phyloP scores from a whole-genome alignment of 2,113 vertebrate species.

The Canis aureus region DNA sequence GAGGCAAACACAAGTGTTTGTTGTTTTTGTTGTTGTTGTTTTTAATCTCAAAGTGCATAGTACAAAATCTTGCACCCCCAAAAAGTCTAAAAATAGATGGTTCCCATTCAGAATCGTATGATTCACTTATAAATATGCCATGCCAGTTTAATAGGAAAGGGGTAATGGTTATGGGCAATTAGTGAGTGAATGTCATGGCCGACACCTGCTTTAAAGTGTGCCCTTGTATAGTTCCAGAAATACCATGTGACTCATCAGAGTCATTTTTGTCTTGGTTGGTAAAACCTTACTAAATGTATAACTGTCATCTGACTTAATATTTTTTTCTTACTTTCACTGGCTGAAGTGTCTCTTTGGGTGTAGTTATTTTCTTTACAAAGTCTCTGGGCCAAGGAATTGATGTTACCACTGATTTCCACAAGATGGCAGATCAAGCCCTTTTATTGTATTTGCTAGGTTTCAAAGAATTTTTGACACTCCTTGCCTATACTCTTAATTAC shows the following conservation, averaged over 20 bases:
- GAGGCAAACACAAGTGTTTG: not conserved
- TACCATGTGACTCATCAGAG: not conserved
- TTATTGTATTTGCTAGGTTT: not conserved
- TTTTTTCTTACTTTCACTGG: not conserved
- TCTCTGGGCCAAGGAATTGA: not conserved
- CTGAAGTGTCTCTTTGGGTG: not conserved
- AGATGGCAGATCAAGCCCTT: conserved; percentile 70
- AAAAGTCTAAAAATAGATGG: not conserved
- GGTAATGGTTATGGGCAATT: not conserved
- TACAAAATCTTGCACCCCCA: not conserved
- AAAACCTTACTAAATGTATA: not conserved
- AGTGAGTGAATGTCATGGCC: not conserved
- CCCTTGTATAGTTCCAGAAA: not conserved
- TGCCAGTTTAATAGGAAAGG: not conserved
- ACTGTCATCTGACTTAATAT: not conserved
- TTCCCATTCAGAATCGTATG: not conserved
- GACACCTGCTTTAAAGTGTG: not conserved
- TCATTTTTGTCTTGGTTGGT: not conserved
- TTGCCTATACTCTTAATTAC: not conserved
- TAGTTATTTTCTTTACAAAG: not conserved
- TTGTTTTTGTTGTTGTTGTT: not conserved
- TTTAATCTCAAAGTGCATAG: not conserved
- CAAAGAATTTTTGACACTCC: not conserved
- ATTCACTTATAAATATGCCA: not conserved
- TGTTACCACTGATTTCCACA: conserved; percentile 52